Percentiles rank a stretch among this genome's conserved stretches.
Conservation (phyloP, 1,140 invertebrate genomes). For the Drusus annulatus region DNA sequence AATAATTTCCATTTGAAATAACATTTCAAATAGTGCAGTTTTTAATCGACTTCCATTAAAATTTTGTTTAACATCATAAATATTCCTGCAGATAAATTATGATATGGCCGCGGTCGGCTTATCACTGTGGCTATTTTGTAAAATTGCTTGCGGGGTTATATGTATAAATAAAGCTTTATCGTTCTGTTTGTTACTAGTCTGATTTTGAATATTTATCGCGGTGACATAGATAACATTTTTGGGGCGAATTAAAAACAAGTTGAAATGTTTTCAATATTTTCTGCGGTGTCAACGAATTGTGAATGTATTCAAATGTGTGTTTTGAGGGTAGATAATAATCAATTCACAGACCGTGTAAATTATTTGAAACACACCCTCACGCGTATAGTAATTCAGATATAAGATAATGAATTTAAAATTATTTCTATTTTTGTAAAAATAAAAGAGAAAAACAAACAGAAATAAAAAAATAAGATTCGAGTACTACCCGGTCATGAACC, state of each 20-base stretch:
- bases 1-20: background rate
- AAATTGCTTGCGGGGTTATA: background rate
- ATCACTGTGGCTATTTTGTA: background rate
- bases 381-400: no score
- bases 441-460: no score
- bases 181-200: background rate
- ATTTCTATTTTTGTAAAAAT: no score
- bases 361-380: no score
- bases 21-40: background rate
- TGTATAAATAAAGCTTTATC: constrained; percentile 24
- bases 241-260: background rate
- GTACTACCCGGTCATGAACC: no score
- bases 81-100: background rate
- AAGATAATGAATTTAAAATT: no score
- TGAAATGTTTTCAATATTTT: background rate
- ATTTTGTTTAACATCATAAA: no score
- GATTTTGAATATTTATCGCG: constrained; percentile 26
- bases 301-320: background rate
- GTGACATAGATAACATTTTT: constrained; percentile 13
- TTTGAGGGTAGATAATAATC: background rate
- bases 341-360: background rate
- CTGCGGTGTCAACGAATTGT: background rate
- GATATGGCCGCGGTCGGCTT: background rate
- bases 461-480: no score
- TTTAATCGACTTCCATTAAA: background rate